Conservation (phyloP, 2,888 invertebrate genomes). For the Sphaerophoria taeniata region DNA sequence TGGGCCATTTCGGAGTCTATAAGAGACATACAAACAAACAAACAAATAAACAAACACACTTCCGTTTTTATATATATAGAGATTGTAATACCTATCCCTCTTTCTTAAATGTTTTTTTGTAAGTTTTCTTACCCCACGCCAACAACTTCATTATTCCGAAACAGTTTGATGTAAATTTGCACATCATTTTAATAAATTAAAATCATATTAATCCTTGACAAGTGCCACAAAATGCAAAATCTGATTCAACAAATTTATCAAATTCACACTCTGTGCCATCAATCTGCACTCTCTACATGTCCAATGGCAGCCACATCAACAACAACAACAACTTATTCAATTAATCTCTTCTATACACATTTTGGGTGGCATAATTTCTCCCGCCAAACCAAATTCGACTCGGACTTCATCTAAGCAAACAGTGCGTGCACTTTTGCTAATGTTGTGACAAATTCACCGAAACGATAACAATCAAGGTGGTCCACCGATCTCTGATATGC, state of each 20-base stretch:
- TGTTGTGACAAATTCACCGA: constrained; percentile 71
- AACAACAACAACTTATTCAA: constrained; percentile 29
- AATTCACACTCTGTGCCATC: constrained; percentile 34
- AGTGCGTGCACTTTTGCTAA: constrained; percentile 59
- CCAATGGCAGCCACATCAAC: not conserved
- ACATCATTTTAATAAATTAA: constrained; percentile 5
- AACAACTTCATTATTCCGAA: too few species aligned
- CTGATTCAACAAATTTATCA: constrained; percentile 37
- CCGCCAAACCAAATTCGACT: constrained; percentile 28
- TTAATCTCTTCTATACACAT: constrained; percentile 55
- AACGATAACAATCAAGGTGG: constrained; percentile 73
- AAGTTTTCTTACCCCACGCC: too few species aligned
- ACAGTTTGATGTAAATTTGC: not conserved
- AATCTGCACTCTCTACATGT: constrained; percentile 28
- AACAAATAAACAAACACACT: too few species aligned
- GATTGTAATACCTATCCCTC: too few species aligned
- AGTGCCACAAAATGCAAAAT: constrained; percentile 16
- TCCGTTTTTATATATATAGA: too few species aligned
- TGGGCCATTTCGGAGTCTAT: too few species aligned
- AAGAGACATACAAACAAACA: too few species aligned
- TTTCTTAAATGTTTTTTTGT: too few species aligned
- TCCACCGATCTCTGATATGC: not conserved
- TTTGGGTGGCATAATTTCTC: constrained; percentile 62
- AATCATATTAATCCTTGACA: constrained; percentile 22
- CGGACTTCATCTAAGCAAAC: constrained; percentile 39